Conservation (phyloP, 1,140 invertebrate genomes). For the Sitobion miscanthi region DNA sequence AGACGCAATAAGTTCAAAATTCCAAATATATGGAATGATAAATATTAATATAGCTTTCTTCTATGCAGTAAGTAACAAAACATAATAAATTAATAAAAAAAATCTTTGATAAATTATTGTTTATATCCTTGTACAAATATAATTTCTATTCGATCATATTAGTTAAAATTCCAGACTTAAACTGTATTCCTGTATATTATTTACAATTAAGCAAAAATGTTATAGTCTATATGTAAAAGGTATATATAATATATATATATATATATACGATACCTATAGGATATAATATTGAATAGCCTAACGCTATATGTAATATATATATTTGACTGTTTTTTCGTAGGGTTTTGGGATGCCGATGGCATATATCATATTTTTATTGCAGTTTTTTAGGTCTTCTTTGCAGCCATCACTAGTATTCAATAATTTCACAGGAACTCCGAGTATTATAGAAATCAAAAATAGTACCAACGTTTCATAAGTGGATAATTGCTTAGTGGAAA, state of each 20-base stretch:
- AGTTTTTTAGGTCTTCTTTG: not conserved
- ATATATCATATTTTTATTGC: not conserved
- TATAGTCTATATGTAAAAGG: not conserved
- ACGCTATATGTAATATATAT: not conserved
- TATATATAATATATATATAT: no score
- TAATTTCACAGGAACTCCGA: not conserved
- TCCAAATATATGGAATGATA: not conserved
- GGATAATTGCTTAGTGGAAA: not conserved
- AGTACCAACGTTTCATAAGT: not conserved
- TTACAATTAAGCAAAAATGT: not conserved
- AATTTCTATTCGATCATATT: not conserved
- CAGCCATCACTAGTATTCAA: not conserved
- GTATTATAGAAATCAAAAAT: not conserved
- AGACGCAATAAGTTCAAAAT: constrained; percentile 12
- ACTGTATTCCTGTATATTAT: not conserved
- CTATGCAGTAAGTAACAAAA: constrained; percentile 17
- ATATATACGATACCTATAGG: not conserved
- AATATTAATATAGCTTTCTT: constrained; percentile 7
- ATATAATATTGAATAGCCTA: not conserved
- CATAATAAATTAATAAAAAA: not conserved
- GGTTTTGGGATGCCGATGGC: not conserved
- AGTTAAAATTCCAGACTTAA: not conserved
- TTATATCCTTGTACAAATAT: not conserved
- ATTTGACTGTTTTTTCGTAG: not conserved
- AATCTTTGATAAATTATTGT: not conserved